These are phyloP conservation scores for Trissoscelio sp. DNA, from an alignment of 2,888 invertebrate species.

Conservation along the genomic window DNA sequence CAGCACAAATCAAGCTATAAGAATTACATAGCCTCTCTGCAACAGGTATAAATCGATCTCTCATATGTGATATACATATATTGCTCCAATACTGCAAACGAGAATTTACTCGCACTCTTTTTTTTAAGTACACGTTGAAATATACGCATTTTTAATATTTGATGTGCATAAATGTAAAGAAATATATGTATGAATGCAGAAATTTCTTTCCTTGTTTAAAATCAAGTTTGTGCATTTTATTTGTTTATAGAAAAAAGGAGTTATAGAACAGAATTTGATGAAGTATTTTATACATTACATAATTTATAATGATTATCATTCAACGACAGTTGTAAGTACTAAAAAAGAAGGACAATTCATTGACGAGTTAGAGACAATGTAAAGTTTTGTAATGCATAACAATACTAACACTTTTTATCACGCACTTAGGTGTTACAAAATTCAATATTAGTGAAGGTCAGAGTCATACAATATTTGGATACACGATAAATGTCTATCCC, in stretches of 20 bases:
- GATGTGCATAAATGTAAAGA: too few relatives aligned
- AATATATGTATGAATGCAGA: too few relatives aligned
- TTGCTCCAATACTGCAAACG: neutral
- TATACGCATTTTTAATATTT: neutral
- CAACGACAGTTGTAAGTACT: slow-evolving; percentile 4
- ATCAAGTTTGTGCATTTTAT: neutral
- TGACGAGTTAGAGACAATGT: slow-evolving; percentile 23
- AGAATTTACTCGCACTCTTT: too few relatives aligned
- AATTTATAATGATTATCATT: slow-evolving; percentile 33
- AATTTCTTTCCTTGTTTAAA: too few relatives aligned
- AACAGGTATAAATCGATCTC: slow-evolving; percentile 51
- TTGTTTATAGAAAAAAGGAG: neutral
- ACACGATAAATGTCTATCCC: too few relatives aligned
- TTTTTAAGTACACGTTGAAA: too few relatives aligned
- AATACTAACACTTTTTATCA: slow-evolving; percentile 1
- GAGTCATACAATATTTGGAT: too few relatives aligned
- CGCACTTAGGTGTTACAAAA: slow-evolving; percentile 21
- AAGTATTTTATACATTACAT: slow-evolving; percentile 4
- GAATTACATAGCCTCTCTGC: slow-evolving; percentile 23
- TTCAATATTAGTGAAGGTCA: slow-evolving; percentile 10
- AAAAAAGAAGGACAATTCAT: slow-evolving; percentile 30
- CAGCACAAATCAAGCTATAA: slow-evolving; percentile 22
- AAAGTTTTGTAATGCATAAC: slow-evolving; percentile 23
- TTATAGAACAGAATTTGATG: neutral
- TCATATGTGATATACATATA: slow-evolving; percentile 24